These are phyloP conservation scores for Mimas tiliae DNA, from an alignment of 2,888 invertebrate species.

Conservation along the genomic window DNA sequence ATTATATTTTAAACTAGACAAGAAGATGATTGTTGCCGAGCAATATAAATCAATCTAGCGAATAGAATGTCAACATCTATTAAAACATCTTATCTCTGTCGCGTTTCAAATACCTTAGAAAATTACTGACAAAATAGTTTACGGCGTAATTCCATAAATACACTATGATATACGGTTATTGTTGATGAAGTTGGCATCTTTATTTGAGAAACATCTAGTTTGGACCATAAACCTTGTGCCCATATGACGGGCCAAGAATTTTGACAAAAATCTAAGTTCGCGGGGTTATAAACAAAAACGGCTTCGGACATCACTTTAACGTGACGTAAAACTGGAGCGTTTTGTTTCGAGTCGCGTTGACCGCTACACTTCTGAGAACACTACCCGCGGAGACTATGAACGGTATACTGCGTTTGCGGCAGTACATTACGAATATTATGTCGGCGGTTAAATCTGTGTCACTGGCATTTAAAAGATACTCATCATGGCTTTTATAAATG, in stretches of 20 bases:
- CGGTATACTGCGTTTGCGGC: constrained; percentile 61
- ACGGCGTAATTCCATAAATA: constrained; percentile 10
- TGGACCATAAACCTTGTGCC: constrained; percentile 44
- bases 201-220: constrained; percentile 20
- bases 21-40: constrained; percentile 1
- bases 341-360: constrained; percentile 58
- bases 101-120: constrained; percentile 24
- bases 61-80: constrained; percentile 10
- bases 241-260: constrained; percentile 46
- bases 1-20: background rate
- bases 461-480: constrained; percentile 63
- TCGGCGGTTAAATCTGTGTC: constrained; percentile 64
- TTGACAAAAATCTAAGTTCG: constrained; percentile 64
- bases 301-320: constrained; percentile 52
- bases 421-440: constrained; percentile 71
- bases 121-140: constrained; percentile 21
- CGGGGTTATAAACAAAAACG: constrained; percentile 59
- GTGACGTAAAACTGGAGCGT: constrained; percentile 68
- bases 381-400: constrained; percentile 62
- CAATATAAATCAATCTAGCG: constrained; percentile 14
- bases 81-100: constrained; percentile 19
- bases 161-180: constrained; percentile 27
- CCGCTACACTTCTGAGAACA: constrained; percentile 75
- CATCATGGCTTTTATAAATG: constrained; percentile 62
- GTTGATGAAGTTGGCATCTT: constrained; percentile 20